Evolutionary conservation across 2,797 vertebrate genomes (phyloP), one percentile per base, ranked within the genome.

Genomic region (Lophius americanus): DNA sequence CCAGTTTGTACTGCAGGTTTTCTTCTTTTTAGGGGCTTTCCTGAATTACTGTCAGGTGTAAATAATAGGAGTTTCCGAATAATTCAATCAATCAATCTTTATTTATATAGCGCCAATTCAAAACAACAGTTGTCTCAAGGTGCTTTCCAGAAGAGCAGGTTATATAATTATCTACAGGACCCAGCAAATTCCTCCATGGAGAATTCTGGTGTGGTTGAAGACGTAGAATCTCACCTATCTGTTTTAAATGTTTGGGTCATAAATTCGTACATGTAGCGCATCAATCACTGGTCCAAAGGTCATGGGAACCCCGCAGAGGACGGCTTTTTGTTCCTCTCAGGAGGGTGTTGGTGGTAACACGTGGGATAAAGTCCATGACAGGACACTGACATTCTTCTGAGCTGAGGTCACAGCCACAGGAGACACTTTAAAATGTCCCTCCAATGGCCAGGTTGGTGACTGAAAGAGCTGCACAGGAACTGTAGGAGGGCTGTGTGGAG

Each of bases 401-500:
- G 83, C 87, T 90, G 88, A 92, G 89, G 87, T 92, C 91, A 91
- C 76, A 84, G 84, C 83, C 84, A 76, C 78, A 78, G 88, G 81
- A 87, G 85, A 68, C 74, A 82, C 80, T 87, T 76, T 89, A 81
- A 88, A 83, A 88, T 85, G 84, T 87, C 81, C 79, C 79, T 35
- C 12, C 76, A 73, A 80, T 59, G 78, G 67, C 68, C n/a, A 3
- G 48, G 65, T 70, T 13, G 36, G 74, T 67, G 75, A 38, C 80
- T 82, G 70, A 55, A 52, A 76, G 77, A 38, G 78, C 76, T 35
- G 63, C 60, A n/a, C 57, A 8, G 9, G 64, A 78, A 49, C 75
- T 64, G 71, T 54, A 56, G 85, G 74, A 63, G 74, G 65, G 56
- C 78, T 71, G 72, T 78, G 79, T 81, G 84, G 85, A 87, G 75